Base-by-base conservation (phyloP, 1,140 invertebrate genomes). In the Achatina immaculata region DNA sequence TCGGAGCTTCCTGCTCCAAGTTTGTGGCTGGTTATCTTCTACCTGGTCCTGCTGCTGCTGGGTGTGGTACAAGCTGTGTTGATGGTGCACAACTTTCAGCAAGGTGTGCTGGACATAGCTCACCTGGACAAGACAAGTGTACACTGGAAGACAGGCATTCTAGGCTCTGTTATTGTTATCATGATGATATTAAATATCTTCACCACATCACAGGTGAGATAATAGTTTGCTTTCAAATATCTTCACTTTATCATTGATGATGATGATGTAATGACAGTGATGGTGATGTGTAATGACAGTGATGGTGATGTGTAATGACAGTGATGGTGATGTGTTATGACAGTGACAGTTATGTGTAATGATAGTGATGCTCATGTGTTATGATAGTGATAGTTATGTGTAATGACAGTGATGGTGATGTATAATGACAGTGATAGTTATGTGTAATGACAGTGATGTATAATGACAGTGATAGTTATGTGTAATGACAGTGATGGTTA, bases 21-120 rank as follows among this genome's bases (percentile, higher is more conserved):
- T 0, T 91, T 99, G 28, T 99, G 98, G 98, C 96, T 97, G 0
- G 95, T 96, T 83, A 93, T 99, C 0, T 99, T 99, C 92, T 99
- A 99, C 93, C 95, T 98, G 81, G 21, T 51, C 38, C 58, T 83
- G 6, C 48, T 74, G 21, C 43, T 83, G 48, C 51, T 80, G 14
- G 58, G 74, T 55, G 43, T 80, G n/a, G 16, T 72, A 0, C 66
- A 80, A 68, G 68, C 66, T 0, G 24, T 45, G 2, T 16, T 66
- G 19, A 51, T 72, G 78, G 4, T 72, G 16, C 62, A 80, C 42
- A 40, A 71, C 68, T 16, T 80, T 2, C 78, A 80, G 34, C 78
- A 80, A 36, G 78, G 66, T 0, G 34, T 72, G 28, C 9, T 80
- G 21, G 78, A 80, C 38, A 16, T 80, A 1, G 66, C 62, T 0